Conservation (phyloP, 2,797 vertebrate genomes). For the Rhadinocentrus ornatus region DNA sequence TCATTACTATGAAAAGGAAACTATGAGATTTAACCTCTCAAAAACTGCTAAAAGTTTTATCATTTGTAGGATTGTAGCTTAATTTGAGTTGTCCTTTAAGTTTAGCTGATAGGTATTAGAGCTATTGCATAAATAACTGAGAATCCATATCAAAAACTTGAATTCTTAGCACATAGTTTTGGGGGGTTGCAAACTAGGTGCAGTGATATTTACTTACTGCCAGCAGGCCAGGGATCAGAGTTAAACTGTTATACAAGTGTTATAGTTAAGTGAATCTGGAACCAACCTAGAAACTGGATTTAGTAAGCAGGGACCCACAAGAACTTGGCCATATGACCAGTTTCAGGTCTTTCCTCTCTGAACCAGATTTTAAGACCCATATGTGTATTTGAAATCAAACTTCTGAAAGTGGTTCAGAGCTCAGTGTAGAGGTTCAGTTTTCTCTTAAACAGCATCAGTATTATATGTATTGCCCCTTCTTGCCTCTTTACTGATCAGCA, state of each 20-base stretch:
- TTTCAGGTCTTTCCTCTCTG: constrained; percentile 34
- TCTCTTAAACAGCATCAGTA: not conserved
- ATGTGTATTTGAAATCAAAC: constrained; percentile 44
- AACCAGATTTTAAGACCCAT: constrained; percentile 31
- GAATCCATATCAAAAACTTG: not conserved
- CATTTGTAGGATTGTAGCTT: not conserved
- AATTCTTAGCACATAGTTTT: not conserved
- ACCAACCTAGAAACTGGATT: constrained; percentile 33
- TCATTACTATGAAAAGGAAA: not conserved
- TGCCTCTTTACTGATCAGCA: not conserved
- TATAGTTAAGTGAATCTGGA: constrained; percentile 49
- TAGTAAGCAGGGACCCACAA: constrained; percentile 42
- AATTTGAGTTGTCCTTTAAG: not conserved
- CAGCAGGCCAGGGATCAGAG: constrained; percentile 38
- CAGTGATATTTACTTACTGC: constrained; percentile 17
- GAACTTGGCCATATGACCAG: constrained; percentile 27
- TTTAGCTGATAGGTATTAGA: not conserved
- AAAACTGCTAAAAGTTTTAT: not conserved
- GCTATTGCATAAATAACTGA: not conserved
- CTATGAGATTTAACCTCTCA: not conserved
- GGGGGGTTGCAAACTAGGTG: constrained; percentile 16
- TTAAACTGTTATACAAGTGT: constrained; percentile 57
- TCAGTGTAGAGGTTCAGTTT: constrained; percentile 1
- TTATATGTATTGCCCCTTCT: not conserved
- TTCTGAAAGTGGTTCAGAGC: constrained; percentile 21